Conservation (phyloP, 2,888 invertebrate genomes). For the Athetis lepigone region DNA sequence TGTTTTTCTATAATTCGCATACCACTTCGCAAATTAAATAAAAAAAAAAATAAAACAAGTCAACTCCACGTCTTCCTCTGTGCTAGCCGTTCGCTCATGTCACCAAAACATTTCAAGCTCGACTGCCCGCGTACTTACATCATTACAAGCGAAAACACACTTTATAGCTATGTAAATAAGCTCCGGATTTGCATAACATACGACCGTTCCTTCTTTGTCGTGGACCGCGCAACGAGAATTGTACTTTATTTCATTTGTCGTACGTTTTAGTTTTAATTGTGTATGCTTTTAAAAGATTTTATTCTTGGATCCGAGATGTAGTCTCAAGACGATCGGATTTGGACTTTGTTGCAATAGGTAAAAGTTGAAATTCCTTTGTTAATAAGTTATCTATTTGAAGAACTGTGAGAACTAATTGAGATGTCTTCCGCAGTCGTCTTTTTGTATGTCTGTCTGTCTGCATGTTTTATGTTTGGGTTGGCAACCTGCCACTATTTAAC, state of each 20-base stretch:
- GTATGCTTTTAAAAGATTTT: slow-evolving; percentile 63
- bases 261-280: slow-evolving; percentile 66
- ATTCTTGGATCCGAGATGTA: slow-evolving; percentile 69
- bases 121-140: slow-evolving; percentile 74
- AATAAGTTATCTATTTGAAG: slow-evolving; percentile 78
- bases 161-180: slow-evolving; percentile 58
- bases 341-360: slow-evolving; percentile 16
- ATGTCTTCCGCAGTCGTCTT: slow-evolving; percentile 78
- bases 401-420: slow-evolving; percentile 87
- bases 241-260: slow-evolving; percentile 10
- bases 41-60: slow-evolving; percentile 38
- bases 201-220: slow-evolving; percentile 49
- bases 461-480: slow-evolving; percentile 54
- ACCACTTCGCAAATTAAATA: slow-evolving; percentile 57
- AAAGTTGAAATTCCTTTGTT: slow-evolving; percentile 64
- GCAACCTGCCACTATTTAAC: slow-evolving; percentile 53
- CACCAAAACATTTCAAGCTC: slow-evolving; percentile 90
- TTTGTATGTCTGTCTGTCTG: slow-evolving; percentile 79
- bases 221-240: slow-evolving; percentile 32
- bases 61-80: slow-evolving; percentile 71
- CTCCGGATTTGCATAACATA: slow-evolving; percentile 70
- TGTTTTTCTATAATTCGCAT: slow-evolving; percentile 84
- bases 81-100: slow-evolving; percentile 84
- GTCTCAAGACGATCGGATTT: slow-evolving; percentile 49
- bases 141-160: slow-evolving; percentile 55